phyloP scores from a whole-genome alignment of 1,140 invertebrate genomes.

The Sesamia nonagrioides region DNA sequence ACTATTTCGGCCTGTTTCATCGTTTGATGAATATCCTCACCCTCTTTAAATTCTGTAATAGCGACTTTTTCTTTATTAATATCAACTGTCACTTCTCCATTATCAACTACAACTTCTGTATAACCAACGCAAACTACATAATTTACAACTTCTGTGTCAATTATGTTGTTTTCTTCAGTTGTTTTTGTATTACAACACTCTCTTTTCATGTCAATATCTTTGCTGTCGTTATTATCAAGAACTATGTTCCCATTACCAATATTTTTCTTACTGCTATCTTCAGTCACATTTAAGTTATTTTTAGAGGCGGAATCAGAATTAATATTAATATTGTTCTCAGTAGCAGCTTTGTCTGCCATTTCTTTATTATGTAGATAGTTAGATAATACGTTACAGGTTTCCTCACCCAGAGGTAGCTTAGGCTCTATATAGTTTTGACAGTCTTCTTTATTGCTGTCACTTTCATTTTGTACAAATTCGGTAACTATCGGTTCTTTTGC shows the following conservation, averaged over 20 bases:
- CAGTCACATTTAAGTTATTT: too few species aligned
- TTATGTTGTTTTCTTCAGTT: background rate
- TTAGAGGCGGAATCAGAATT: background rate
- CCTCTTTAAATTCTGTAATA: too few species aligned
- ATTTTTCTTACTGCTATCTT: background rate
- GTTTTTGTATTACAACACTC: background rate
- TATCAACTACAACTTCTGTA: too few species aligned
- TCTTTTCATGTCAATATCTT: background rate
- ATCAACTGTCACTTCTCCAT: background rate
- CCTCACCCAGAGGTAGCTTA: background rate
- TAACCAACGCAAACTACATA: too few species aligned
- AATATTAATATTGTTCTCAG: background rate
- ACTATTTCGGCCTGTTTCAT: background rate
- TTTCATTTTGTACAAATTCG: background rate
- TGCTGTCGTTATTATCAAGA: background rate
- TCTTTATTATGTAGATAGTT: background rate
- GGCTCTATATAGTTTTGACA: background rate
- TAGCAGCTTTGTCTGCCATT: background rate
- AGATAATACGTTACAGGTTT: background rate
- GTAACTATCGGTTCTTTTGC: too few species aligned
- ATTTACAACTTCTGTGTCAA: background rate
- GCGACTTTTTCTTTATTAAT: background rate
- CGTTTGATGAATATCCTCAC: background rate
- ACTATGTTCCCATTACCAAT: background rate
- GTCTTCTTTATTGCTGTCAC: background rate